These are phyloP conservation scores for Lithobius niger DNA, from an alignment of 1,140 invertebrate genomes.

Conservation along the genomic window DNA sequence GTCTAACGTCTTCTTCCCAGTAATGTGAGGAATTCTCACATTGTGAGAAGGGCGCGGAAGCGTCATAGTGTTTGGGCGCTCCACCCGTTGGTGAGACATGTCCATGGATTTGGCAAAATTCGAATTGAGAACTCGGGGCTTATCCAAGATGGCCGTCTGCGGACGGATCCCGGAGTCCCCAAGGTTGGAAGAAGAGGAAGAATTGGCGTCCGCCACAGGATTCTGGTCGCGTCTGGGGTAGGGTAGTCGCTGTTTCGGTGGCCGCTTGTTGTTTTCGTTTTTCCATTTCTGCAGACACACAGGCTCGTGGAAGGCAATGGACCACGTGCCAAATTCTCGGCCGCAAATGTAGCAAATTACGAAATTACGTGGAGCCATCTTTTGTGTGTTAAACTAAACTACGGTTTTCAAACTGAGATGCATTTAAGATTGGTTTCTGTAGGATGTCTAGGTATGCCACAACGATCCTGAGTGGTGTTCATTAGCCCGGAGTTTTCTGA, in stretches of 20 bases:
- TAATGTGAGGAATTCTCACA: not conserved
- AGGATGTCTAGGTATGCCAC: no score
- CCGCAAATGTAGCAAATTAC: constrained; percentile 61
- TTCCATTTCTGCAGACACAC: constrained; percentile 63
- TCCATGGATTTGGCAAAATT: constrained; percentile 39
- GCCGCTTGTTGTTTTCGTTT: constrained; percentile 48
- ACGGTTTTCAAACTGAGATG: no score
- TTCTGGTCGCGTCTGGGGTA: not conserved
- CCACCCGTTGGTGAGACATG: constrained; percentile 32
- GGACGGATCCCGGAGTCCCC: constrained; percentile 27
- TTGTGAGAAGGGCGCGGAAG: constrained; percentile 10
- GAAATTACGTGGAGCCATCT: not conserved
- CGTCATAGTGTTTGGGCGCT: constrained; percentile 15
- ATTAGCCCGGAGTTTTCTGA: no score
- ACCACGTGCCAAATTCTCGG: constrained; percentile 52
- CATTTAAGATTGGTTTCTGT: no score
- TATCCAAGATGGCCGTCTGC: constrained; percentile 42
- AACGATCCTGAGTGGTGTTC: no score
- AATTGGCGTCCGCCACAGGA: not conserved
- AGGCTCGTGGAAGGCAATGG: constrained; percentile 58
- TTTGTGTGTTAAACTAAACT: no score
- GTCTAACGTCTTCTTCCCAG: constrained; percentile 7
- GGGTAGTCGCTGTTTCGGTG: constrained; percentile 40
- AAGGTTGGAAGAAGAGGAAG: not conserved
- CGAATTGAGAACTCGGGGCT: constrained; percentile 40